Percentiles rank a stretch among this genome's conserved stretches.
These are phyloP conservation scores for Oscheius sp. DNA, from an alignment of 2,888 invertebrate species.

Conservation along the genomic window DNA sequence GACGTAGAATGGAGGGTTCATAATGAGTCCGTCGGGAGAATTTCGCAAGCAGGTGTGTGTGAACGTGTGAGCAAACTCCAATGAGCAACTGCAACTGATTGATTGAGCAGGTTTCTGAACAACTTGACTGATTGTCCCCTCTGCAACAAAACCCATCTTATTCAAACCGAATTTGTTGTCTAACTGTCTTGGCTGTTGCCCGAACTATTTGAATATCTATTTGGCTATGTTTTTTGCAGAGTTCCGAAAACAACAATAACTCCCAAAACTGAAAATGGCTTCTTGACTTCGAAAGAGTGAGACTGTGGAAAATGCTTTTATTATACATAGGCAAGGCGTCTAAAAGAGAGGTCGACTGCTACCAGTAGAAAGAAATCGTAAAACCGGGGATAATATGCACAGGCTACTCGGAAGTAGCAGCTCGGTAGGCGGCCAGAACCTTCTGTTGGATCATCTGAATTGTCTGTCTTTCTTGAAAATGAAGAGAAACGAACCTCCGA, in stretches of 20 bases:
- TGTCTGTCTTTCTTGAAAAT: background rate
- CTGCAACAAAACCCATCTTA: too few species aligned
- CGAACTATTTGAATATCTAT: too few species aligned
- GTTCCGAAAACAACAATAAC: too few species aligned
- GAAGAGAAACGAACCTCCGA: constrained; percentile 6
- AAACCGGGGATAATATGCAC: constrained; percentile 16
- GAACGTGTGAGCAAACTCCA: too few species aligned
- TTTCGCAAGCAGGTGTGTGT: constrained; percentile 2
- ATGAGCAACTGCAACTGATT: too few species aligned
- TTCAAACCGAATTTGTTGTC: too few species aligned
- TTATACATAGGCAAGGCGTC: constrained; percentile 6
- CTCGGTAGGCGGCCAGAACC: constrained; percentile 43
- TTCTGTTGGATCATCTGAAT: constrained; percentile 48
- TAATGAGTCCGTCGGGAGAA: constrained; percentile 5
- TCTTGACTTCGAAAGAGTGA: too few species aligned
- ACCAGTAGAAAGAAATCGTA: background rate
- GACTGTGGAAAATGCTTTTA: background rate
- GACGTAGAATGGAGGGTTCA: constrained; percentile 6
- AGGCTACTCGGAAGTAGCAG: constrained; percentile 9
- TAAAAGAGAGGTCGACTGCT: background rate
- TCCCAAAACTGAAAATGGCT: too few species aligned
- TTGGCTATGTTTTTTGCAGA: too few species aligned
- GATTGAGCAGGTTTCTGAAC: too few species aligned
- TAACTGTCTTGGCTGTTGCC: too few species aligned
- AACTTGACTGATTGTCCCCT: too few species aligned